Evolutionary conservation across 1,140 invertebrate species (phyloP).

Genomic region (Argopecten irradians): DNA sequence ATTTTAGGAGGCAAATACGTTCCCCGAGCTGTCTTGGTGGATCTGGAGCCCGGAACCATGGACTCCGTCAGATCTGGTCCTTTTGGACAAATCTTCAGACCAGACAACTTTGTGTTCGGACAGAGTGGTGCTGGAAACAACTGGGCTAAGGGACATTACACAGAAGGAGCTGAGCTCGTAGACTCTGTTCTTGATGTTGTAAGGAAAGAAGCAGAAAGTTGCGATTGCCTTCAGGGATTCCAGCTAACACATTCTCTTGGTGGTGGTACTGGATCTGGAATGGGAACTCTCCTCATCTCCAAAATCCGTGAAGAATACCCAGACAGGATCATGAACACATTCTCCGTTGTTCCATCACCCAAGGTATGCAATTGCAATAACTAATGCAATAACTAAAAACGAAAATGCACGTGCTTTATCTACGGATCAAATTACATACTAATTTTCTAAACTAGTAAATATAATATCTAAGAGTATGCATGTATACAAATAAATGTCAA

Average conservation of each 20-base stretch:
- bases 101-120: constrained; percentile 83
- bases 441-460: not conserved
- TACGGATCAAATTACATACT: not conserved
- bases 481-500: not conserved
- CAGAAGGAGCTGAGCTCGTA: constrained; percentile 91
- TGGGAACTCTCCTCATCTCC: constrained; percentile 80
- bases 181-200: constrained; percentile 88
- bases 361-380: constrained; percentile 79
- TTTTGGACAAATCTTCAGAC: constrained; percentile 87
- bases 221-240: constrained; percentile 86
- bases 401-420: not conserved
- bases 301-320: constrained; percentile 82
- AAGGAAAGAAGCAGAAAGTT: constrained; percentile 88
- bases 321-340: constrained; percentile 94
- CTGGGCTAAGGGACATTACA: constrained; percentile 96
- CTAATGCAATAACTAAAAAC: not conserved
- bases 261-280: constrained; percentile 90
- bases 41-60: constrained; percentile 95
- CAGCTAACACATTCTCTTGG: constrained; percentile 86
- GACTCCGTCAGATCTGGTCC: constrained; percentile 93
- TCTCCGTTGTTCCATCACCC: constrained; percentile 93
- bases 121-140: constrained; percentile 87
- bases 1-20: constrained; percentile 87
- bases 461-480: not conserved
- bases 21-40: constrained; percentile 91